Conservation (phyloP, 2,113 vertebrate species). For the Rhynchomys soricoides region DNA sequence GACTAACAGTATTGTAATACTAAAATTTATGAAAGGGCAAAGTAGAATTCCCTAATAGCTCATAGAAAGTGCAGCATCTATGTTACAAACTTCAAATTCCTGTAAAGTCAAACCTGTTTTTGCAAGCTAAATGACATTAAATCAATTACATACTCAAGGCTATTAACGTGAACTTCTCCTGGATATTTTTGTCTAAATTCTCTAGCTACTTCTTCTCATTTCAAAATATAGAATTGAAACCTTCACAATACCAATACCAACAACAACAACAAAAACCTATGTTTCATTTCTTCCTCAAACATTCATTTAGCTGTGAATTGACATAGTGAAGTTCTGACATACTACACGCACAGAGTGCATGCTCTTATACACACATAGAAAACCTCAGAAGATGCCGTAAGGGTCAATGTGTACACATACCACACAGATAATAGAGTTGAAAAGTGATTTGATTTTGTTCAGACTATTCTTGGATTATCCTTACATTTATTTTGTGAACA, state of each 20-base stretch:
- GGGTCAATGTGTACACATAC: slow-evolving; percentile 58
- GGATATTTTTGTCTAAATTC: slow-evolving; percentile 48
- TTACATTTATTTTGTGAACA: slow-evolving; percentile 37
- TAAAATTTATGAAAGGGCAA: slow-evolving; percentile 84
- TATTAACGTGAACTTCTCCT: slow-evolving; percentile 81
- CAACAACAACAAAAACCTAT: neutral
- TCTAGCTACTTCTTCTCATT: slow-evolving; percentile 51
- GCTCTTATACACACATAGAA: slow-evolving; percentile 40
- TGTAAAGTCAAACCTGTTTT: slow-evolving; percentile 84
- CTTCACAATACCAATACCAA: neutral
- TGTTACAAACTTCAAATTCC: slow-evolving; percentile 79
- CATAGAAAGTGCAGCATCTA: slow-evolving; percentile 22
- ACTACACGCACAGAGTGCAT: slow-evolving; percentile 25
- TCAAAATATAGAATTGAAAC: slow-evolving; percentile 21
- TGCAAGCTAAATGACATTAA: slow-evolving; percentile 82
- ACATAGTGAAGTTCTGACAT: slow-evolving; percentile 20
- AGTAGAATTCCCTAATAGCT: slow-evolving; percentile 59
- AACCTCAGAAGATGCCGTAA: neutral
- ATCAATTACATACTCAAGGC: slow-evolving; percentile 79
- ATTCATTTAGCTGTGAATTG: slow-evolving; percentile 63
- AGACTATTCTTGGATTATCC: neutral
- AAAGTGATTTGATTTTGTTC: slow-evolving; percentile 56
- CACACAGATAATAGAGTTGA: slow-evolving; percentile 42
- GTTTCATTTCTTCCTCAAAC: slow-evolving; percentile 72
- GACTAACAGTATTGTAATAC: slow-evolving; percentile 84